A percentile compares a stretch with the other conserved stretches of the same genome.
Conservation (phyloP, 2,888 invertebrate species). For the Phaonia tiefii region DNA sequence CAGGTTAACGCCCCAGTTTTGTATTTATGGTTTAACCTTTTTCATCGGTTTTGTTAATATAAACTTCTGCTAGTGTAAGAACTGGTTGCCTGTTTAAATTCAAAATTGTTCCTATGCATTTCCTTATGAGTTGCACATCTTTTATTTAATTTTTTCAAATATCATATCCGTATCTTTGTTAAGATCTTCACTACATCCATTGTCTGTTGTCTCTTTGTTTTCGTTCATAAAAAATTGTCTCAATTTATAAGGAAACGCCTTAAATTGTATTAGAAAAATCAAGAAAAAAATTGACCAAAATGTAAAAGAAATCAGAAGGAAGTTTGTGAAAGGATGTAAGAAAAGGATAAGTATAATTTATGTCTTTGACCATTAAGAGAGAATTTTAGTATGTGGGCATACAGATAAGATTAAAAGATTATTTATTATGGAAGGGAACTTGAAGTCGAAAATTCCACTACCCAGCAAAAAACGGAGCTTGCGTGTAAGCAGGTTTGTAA, state of each 20-base stretch:
- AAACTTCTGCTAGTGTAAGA: background rate
- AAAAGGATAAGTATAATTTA: slow-evolving; percentile 39
- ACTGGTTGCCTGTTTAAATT: slow-evolving; percentile 45
- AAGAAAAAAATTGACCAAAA: slow-evolving; percentile 8
- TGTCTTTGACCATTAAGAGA: slow-evolving; percentile 17
- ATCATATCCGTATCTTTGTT: slow-evolving; percentile 51
- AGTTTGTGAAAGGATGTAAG: too few relatives aligned
- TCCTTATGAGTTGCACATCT: slow-evolving; percentile 7
- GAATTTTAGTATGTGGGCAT: slow-evolving; percentile 32
- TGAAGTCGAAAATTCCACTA: too few relatives aligned
- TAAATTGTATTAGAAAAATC: slow-evolving; percentile 4
- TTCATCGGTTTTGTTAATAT: background rate
- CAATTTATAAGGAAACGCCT: slow-evolving; percentile 59
- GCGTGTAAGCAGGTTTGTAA: too few relatives aligned
- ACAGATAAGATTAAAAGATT: slow-evolving; percentile 52
- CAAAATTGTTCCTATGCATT: slow-evolving; percentile 14
- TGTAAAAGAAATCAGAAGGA: too few relatives aligned
- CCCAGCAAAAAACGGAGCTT: too few relatives aligned
- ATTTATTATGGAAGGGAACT: slow-evolving; percentile 18
- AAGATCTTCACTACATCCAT: slow-evolving; percentile 34
- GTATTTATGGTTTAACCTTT: slow-evolving; percentile 3
- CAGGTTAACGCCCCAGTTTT: slow-evolving; percentile 43
- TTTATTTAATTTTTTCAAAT: slow-evolving; percentile 28
- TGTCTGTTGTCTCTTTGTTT: background rate
- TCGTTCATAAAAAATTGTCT: slow-evolving; percentile 54